Base-by-base conservation (phyloP, 2,113 vertebrate genomes). In the Numida meleagris region DNA sequence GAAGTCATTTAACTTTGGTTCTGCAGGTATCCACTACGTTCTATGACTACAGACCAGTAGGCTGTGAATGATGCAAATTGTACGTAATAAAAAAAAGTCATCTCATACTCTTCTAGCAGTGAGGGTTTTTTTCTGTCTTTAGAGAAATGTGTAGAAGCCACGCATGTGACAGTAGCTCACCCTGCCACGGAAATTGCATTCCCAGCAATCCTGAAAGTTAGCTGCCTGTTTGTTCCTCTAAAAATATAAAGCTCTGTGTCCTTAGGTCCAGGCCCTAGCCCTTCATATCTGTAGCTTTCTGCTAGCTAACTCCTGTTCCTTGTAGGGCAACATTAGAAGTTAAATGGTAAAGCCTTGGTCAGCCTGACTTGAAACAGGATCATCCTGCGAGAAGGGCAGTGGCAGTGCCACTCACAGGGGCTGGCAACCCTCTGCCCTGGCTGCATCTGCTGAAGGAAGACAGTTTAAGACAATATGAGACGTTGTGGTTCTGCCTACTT, bases 71-170 rank as follows among this genome's bases (percentile, higher is more conserved):
- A 74, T 88, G 84, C 63, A 88, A 88, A 75, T 81, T 90, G 16
- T 84, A 82, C 66, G 51, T 61, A 77, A 63, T 91, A 93, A 95
- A 88, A 94, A 92, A 93, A 82, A 90, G 85, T 80, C 57, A 91
- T 81, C 43, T 91, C 7, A 1, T 5, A 20, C 14, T 14, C 20
- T 87, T 77, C 78, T 36, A 42, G 36, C 46, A 74, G 58, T 77
- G 71, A 87, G 42, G 88, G 45, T 13, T 58, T n/a, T 33, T 1
- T 63, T 87, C 77, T 96, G 14, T 84, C 11, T 82, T 94, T 65
- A 45, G n/a, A 81, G 46, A 58, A 86, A 48, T 2, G 9, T 67
- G 48, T 51, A 17, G 12, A 36, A 93, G 57, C 34, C 15, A 8
- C 19, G 40, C 15, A 10, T 1, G 21, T 86, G 73, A 46, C 65